A percentile compares a stretch with the other conserved stretches of the same genome.
These are phyloP conservation scores for Decapterus maruadsi DNA, from an alignment of 2,797 vertebrate genomes.

Conservation along the genomic window DNA sequence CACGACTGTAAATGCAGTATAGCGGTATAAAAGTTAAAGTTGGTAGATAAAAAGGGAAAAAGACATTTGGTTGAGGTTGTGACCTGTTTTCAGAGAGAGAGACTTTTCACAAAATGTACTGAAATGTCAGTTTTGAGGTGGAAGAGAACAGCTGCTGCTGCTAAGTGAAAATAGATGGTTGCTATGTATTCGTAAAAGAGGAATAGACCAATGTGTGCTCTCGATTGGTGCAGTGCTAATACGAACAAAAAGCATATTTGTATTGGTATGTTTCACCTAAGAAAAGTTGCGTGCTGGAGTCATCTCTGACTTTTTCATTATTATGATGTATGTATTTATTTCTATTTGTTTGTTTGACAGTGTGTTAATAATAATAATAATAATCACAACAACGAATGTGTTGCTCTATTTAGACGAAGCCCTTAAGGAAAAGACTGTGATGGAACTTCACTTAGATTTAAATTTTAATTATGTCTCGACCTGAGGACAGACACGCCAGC, in stretches of 20 bases:
- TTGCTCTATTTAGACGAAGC: constrained; percentile 26
- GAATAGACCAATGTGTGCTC: neutral
- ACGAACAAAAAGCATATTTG: neutral
- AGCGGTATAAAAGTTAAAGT: constrained; percentile 3
- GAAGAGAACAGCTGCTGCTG: neutral
- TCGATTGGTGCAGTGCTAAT: no score
- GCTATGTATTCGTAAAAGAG: constrained; percentile 21
- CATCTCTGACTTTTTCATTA: constrained; percentile 24
- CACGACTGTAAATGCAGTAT: no score
- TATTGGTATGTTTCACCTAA: neutral
- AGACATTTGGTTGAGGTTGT: neutral
- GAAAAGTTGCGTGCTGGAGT: constrained; percentile 19
- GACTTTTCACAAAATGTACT: constrained; percentile 12
- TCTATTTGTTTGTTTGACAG: neutral
- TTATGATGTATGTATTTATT: constrained; percentile 6
- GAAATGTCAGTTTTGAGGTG: constrained; percentile 7
- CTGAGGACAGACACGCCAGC: constrained; percentile 43
- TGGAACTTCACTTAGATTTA: constrained; percentile 33
- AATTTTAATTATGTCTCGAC: constrained; percentile 53
- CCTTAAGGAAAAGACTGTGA: constrained; percentile 13
- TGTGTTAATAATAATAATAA: neutral
- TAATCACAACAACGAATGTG: constrained; percentile 43
- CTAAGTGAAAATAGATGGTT: constrained; percentile 19
- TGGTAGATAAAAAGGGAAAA: neutral
- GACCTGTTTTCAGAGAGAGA: neutral